These are phyloP conservation scores for Tachystola acroxantha DNA, from an alignment of 2,888 invertebrate species.

Conservation along the genomic window DNA sequence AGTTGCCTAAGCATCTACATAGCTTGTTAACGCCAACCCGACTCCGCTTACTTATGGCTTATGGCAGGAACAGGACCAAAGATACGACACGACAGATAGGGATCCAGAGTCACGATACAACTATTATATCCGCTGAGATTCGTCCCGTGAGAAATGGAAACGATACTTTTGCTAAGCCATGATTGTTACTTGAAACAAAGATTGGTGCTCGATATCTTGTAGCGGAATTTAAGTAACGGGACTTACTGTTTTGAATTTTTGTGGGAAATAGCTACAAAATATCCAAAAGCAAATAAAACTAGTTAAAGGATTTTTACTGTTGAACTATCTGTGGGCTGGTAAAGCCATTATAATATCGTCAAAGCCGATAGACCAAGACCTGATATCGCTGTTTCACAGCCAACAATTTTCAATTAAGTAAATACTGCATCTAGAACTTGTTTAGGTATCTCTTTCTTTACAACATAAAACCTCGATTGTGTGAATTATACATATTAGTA, in stretches of 20 bases:
- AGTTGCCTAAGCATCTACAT: slow-evolving; percentile 5
- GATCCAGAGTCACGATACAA: slow-evolving; percentile 60
- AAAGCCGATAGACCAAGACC: too few relatives aligned
- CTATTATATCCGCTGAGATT: slow-evolving; percentile 39
- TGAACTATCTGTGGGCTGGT: too few relatives aligned
- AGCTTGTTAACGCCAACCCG: slow-evolving; percentile 12
- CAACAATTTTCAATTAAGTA: too few relatives aligned
- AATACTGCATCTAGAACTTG: too few relatives aligned
- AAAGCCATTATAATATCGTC: too few relatives aligned
- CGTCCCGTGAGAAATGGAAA: slow-evolving; percentile 39
- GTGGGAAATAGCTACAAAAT: too few relatives aligned
- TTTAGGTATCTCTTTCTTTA: too few relatives aligned
- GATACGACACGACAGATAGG: slow-evolving; percentile 61
- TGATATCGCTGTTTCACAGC: too few relatives aligned
- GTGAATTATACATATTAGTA: too few relatives aligned
- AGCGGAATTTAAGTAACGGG: slow-evolving; percentile 4
- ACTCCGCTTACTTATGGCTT: slow-evolving; percentile 7
- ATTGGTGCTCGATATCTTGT: slow-evolving; percentile 4
- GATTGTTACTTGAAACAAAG: slow-evolving; percentile 8
- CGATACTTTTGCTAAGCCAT: slow-evolving; percentile 22
- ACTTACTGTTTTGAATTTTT: neutral
- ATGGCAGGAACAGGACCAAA: slow-evolving; percentile 33
- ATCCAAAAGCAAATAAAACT: too few relatives aligned
- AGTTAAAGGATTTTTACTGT: too few relatives aligned
- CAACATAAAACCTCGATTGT: too few relatives aligned